Evolutionary conservation across 1,140 invertebrate genomes (phyloP), one percentile per base, ranked within the genome.

Genomic region (Akabosia matsudoensis): DNA sequence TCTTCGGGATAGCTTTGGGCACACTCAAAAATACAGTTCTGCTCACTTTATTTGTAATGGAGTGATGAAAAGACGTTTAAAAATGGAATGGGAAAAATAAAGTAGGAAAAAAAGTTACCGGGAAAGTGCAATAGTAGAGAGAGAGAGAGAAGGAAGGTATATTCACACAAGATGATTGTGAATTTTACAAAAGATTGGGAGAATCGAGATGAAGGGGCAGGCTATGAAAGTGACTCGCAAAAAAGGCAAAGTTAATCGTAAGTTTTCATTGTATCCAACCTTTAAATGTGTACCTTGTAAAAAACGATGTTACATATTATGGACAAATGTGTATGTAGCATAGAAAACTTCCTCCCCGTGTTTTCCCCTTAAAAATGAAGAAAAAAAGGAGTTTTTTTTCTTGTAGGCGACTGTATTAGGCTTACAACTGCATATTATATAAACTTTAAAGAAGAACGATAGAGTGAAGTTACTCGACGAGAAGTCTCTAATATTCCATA

Each of bases 131-230:
- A 18, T 45, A 45, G 37, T 45, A 45, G 28, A 70, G 28, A 16
- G 67, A 52, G 45, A 76, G 52, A 75, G 73, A 73, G 67, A 73
- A 75, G 76, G 73, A 75, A 70, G 18, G 37, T 74, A n/a, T n/a
- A n/a, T n/a, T n/a, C n/a, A n/a, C n/a, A n/a, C n/a, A n/a, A n/a
- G 70, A 56, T 79, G 67, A 52, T 54, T 73, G 74, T 79, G 74
- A 79, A 79, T 79, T 79, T 79, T 77, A 76, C 76, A 79, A 77
- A 76, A 79, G 78, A 79, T 79, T 79, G 73, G 28, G 76, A 75
- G 24, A 33, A 70, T 56, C 56, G 74, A 72, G 24, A 51, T 16
- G 28, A 7, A 16, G 45, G 56, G 67, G 64, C 10, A 24, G 54
- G 10, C 16, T 7, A 31, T 67, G 61, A 31, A 10, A 67, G 10